Conservation (phyloP, 2,113 vertebrate species). For the Brienomyrus longianalis region DNA sequence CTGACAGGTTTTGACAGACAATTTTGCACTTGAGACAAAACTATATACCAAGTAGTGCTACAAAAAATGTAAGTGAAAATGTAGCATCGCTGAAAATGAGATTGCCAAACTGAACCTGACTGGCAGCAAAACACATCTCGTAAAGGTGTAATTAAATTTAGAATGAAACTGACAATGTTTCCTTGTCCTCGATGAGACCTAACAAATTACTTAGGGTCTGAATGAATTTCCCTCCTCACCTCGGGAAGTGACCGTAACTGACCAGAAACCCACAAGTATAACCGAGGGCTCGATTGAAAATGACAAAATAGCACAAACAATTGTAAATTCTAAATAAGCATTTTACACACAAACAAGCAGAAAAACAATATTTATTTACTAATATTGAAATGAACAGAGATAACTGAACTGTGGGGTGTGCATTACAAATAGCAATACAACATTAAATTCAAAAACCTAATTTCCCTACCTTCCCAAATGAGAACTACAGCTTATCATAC, state of each 20-base stretch:
- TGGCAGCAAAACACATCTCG: not conserved
- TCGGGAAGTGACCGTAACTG: not conserved
- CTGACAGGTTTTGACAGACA: slow-evolving; percentile 31
- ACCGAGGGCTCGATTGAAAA: not conserved
- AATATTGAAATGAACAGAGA: not conserved
- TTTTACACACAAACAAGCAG: not conserved
- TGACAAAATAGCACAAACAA: not conserved
- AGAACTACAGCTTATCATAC: not conserved
- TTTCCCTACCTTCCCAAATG: not conserved
- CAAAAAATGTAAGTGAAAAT: not conserved
- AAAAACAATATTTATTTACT: not conserved
- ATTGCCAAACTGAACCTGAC: not conserved
- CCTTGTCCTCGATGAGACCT: not conserved
- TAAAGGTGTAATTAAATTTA: not conserved
- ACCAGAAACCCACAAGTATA: not conserved
- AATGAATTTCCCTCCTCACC: not conserved
- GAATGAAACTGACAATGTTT: not conserved
- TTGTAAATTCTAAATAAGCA: not conserved
- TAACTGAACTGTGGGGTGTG: not conserved
- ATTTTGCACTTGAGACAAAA: slow-evolving; percentile 7
- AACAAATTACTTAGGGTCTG: not conserved
- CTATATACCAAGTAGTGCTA: not conserved
- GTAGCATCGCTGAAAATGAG: not conserved
- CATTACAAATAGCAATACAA: not conserved
- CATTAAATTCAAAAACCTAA: not conserved